Evolutionary conservation across 2,113 vertebrate genomes (phyloP).

Genomic region (Bambusicola thoracicus): DNA sequence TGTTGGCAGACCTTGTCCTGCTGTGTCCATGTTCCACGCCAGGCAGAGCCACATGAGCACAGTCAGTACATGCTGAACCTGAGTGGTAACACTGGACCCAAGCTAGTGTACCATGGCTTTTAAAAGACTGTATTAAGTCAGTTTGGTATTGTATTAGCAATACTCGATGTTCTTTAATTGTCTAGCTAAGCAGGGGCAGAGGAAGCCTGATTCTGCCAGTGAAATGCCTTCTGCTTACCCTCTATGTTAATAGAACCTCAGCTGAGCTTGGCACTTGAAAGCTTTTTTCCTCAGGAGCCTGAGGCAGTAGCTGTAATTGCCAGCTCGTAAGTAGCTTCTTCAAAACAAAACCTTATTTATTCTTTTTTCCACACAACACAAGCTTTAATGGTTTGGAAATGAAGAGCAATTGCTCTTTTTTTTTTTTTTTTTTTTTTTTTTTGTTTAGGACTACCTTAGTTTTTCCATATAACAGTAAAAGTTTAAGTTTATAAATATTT

Average conservation of each 20-base stretch:
- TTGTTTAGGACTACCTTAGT: neutral
- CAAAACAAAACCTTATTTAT: conserved; percentile 33
- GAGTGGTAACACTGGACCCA: neutral
- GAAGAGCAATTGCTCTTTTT: neutral
- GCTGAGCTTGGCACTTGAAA: neutral
- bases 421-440: neutral
- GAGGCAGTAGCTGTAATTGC: conserved; percentile 32
- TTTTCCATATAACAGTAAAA: neutral
- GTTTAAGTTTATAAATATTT: neutral
- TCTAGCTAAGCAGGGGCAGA: neutral
- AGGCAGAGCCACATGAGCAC: rapidly evolving
- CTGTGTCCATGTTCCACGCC: neutral
- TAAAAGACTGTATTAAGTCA: neutral
- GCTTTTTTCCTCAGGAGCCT: neutral
- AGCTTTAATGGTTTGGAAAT: neutral
- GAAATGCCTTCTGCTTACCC: neutral
- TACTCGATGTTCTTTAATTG: neutral
- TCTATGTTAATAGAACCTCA: neutral
- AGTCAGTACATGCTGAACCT: rapidly evolving
- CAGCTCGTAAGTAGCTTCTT: neutral
- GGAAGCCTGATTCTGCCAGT: neutral
- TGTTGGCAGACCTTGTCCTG: neutral
- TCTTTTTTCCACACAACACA: neutral
- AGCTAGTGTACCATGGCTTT: neutral
- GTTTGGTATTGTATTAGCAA: rapidly evolving